Evolutionary conservation across 2,888 invertebrate species (phyloP).

Genomic region (Yponomeuta cagnagella): DNA sequence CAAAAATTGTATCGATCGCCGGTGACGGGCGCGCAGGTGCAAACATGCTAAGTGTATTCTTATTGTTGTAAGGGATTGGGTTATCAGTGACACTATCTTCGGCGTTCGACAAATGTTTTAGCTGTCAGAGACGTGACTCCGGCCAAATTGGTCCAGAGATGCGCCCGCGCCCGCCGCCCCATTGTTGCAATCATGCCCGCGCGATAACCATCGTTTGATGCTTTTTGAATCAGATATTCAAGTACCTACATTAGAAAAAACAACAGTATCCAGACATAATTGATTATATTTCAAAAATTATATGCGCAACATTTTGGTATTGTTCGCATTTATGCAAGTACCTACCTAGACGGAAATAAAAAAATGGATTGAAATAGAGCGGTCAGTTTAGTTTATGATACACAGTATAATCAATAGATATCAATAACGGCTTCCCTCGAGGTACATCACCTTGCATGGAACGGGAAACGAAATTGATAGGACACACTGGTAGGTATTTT

Average conservation of each 20-base stretch:
- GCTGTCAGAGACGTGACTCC: slow-evolving; percentile 71
- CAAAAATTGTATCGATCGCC: slow-evolving; percentile 49
- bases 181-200: slow-evolving; percentile 8
- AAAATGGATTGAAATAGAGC: neutral
- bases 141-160: slow-evolving; percentile 50
- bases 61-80: slow-evolving; percentile 73
- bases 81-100: slow-evolving; percentile 75
- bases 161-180: slow-evolving; percentile 13
- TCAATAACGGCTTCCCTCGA: slow-evolving; percentile 60
- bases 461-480: neutral
- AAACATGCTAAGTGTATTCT: slow-evolving; percentile 75
- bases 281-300: slow-evolving; percentile 3
- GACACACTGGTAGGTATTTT: neutral
- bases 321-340: too few relatives aligned
- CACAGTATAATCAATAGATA: slow-evolving; percentile 67
- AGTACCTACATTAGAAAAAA: slow-evolving; percentile 4
- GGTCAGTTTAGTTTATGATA: slow-evolving; percentile 38
- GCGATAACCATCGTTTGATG: slow-evolving; percentile 11
- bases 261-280: neutral
- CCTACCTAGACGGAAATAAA: too few relatives aligned
- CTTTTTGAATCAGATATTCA: neutral
- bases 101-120: slow-evolving; percentile 72
- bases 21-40: slow-evolving; percentile 59
- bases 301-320: neutral
- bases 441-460: slow-evolving; percentile 41